These are phyloP conservation scores for Acrocephalus kingi DNA, from an alignment of 2,113 vertebrate species.

Conservation along the genomic window DNA sequence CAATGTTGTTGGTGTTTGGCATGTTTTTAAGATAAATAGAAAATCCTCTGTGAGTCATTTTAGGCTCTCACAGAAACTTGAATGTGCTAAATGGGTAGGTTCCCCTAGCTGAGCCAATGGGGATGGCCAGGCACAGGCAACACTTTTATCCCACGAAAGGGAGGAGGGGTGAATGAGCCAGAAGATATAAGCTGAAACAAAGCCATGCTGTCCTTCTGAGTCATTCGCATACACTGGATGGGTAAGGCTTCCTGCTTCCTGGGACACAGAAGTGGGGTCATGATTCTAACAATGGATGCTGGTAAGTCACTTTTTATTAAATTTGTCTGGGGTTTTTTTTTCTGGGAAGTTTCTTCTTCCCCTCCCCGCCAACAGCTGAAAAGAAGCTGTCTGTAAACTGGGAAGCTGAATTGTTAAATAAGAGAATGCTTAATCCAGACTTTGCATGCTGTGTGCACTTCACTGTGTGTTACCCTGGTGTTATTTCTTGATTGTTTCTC, in stretches of 20 bases:
- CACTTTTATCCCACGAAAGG: conserved; percentile 48
- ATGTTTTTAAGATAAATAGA: neutral
- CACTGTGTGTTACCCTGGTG: neutral
- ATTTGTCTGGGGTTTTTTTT: neutral
- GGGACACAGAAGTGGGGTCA: conserved; percentile 56
- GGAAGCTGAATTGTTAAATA: neutral
- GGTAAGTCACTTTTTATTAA: conserved; percentile 49
- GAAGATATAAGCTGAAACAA: conserved; percentile 72
- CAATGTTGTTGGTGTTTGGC: neutral
- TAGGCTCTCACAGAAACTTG: conserved; percentile 43
- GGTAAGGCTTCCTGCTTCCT: conserved; percentile 66
- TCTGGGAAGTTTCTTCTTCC: neutral
- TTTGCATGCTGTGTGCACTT: neutral
- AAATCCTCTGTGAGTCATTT: conserved; percentile 28
- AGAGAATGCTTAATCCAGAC: neutral
- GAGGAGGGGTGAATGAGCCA: conserved; percentile 64
- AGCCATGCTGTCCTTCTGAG: conserved; percentile 67
- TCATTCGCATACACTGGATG: conserved; percentile 60
- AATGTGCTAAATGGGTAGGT: conserved; percentile 33
- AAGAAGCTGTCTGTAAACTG: neutral
- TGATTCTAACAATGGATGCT: conserved; percentile 71
- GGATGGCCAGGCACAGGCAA: conserved; percentile 42
- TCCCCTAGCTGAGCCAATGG: conserved; percentile 61
- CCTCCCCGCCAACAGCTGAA: neutral
- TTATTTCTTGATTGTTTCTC: neutral